Evolutionary conservation across 2,113 vertebrate species (phyloP), one percentile per base, ranked within the genome.

Genomic region (Halcyon senegalensis): DNA sequence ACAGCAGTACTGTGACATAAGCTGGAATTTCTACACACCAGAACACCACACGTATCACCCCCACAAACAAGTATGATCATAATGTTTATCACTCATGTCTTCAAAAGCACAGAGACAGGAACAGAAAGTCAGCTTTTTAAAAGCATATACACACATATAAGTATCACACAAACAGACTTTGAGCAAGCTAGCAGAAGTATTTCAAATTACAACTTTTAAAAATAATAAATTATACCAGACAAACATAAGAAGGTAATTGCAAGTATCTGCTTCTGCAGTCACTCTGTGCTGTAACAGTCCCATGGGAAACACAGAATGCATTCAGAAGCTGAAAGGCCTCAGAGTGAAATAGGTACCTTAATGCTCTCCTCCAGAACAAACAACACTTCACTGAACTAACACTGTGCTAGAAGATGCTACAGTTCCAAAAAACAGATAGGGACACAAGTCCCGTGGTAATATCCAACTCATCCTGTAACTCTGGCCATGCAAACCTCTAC

Each of bases 401-500:
- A 3, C 37, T 41, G 44, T 53, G 90, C 25, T 50, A 80, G 43
- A 51, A 51, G 14, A 62, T 12, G n/a, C 1, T n/a, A n/a, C 14
- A 70, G 63, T 59, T 68, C 76, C 58, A 72, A 79, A 33, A 12
- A 37, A 60, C 9, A 74, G 27, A 75, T 1, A 66, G 23, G 44
- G 76, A 82, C 25, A 13, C 46, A 81, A 81, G 51, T 16, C 43
- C 70, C 59, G 50, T 25, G 24, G 50, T 20, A 69, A 79, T 2
- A 73, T 5, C 24, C 50, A 84, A 37, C n/a, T 81, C 0, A 4
- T 30, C 17, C 84, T 59, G 2, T 3, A 76, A 58, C 11, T 51
- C 44, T 37, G 58, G 15, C 21, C 27, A 56, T 0, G 2, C 11
- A 70, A 3, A 63, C 4, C 4, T 11, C 77, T 70, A 19, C 0